These are phyloP conservation scores for Spongilla lacustris DNA, from an alignment of 37 sponge, comb jelly and placozoan species.

Conservation along the genomic window DNA sequence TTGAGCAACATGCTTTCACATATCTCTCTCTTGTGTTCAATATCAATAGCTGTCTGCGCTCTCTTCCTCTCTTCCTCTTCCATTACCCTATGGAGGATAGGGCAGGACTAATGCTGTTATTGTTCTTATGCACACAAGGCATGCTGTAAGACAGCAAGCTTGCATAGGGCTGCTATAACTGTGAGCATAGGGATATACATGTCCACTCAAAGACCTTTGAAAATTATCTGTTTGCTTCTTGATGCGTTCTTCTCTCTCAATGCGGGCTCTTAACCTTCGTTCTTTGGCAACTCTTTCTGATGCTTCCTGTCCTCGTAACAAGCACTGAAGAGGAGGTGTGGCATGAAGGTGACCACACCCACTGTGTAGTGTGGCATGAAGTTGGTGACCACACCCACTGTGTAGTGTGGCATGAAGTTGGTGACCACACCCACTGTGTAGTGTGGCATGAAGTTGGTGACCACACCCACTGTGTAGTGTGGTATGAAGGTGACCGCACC, in stretches of 20 bases:
- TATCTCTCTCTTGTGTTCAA: constrained; percentile 17
- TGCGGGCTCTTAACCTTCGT: neutral
- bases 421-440: neutral
- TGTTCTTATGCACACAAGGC: no score
- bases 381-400: no score
- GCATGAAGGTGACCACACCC: no score
- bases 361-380: no score
- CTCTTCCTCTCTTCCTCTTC: constrained; percentile 21
- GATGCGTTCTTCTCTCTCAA: constrained; percentile 1
- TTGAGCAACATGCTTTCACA: neutral
- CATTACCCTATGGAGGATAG: neutral
- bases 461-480: no score
- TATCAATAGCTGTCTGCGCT: neutral
- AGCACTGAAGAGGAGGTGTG: neutral
- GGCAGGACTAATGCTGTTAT: no score
- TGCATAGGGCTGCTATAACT: no score
- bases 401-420: neutral
- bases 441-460: no score
- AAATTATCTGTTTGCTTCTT: constrained; percentile 5
- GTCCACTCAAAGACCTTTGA: neutral
- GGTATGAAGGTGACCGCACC: no score
- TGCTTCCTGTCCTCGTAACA: neutral
- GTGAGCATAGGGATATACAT: neutral
- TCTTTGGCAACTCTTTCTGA: neutral
- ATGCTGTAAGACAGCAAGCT: no score